Evolutionary conservation across 30 jellyfish, hydroid and myxozoan genomes (phyloP).

Genomic region (Cassiopea xamachana): DNA sequence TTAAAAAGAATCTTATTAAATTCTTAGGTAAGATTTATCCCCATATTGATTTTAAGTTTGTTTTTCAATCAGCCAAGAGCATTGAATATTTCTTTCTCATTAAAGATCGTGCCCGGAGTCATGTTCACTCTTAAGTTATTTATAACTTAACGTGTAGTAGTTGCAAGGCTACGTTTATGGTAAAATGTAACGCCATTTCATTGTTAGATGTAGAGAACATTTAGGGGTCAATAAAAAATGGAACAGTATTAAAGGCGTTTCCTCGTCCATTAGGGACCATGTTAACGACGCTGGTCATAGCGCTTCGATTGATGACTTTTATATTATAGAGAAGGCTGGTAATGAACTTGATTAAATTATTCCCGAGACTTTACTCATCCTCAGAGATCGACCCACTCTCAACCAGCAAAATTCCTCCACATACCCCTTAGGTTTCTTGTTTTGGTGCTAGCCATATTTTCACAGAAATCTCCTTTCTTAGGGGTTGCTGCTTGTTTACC

Average conservation of each 20-base stretch:
- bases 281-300: background rate
- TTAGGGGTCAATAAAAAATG: background rate
- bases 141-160: background rate
- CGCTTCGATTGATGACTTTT: conserved; percentile 12
- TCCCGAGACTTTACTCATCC: conserved; percentile 6
- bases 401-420: conserved; percentile 9
- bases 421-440: background rate
- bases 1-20: background rate
- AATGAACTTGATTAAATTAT: conserved; percentile 1
- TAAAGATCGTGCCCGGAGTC: background rate
- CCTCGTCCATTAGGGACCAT: conserved; percentile 23
- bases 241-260: background rate
- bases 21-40: background rate
- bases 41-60: background rate
- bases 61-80: background rate
- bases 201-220: background rate
- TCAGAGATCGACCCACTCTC: conserved; percentile 15
- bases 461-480: background rate
- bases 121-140: background rate
- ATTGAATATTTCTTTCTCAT: background rate
- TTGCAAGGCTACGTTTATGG: background rate
- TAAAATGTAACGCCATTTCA: background rate
- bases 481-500: background rate
- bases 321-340: background rate
- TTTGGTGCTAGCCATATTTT: background rate